These are phyloP conservation scores for Oryzias dopingdopingensis DNA, from an alignment of 2,797 vertebrate species.

Conservation along the genomic window DNA sequence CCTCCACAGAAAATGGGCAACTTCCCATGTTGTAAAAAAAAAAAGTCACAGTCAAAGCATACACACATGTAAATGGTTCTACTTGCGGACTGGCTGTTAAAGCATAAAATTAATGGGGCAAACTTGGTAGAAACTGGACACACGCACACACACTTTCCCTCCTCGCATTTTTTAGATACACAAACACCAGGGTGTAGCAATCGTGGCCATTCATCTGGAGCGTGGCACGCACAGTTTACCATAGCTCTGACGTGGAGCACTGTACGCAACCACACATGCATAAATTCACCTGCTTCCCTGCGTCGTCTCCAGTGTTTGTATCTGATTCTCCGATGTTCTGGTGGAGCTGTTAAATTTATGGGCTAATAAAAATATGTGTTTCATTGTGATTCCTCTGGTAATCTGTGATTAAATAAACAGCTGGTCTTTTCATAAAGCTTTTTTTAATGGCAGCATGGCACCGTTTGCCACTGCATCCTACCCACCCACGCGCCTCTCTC, in stretches of 20 bases:
- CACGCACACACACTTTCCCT: constrained; percentile 21
- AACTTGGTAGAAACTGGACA: constrained; percentile 14
- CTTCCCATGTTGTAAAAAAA: too few species aligned
- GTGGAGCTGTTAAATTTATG: constrained; percentile 75
- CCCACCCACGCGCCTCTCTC: constrained; percentile 46
- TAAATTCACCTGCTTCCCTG: constrained; percentile 67
- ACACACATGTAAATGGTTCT: constrained; percentile 17
- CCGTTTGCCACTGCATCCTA: constrained; percentile 73
- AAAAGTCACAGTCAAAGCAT: neutral
- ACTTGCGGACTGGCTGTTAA: neutral
- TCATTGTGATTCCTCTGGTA: constrained; percentile 78
- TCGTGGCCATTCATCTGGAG: constrained; percentile 51
- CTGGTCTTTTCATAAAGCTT: constrained; percentile 86
- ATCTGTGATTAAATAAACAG: constrained; percentile 87
- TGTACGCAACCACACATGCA: constrained; percentile 55
- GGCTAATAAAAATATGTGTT: constrained; percentile 75
- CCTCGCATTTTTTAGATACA: constrained; percentile 45
- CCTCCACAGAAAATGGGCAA: constrained; percentile 3
- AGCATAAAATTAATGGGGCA: neutral
- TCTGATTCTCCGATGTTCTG: constrained; percentile 52
- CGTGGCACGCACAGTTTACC: constrained; percentile 23
- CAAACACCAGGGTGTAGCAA: constrained; percentile 41
- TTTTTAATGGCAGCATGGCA: constrained; percentile 78
- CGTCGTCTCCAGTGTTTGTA: constrained; percentile 50
- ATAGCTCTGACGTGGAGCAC: constrained; percentile 6